phyloP scores from a whole-genome alignment of 2,113 vertebrate genomes.

The Xiphophorus maculatus region DNA sequence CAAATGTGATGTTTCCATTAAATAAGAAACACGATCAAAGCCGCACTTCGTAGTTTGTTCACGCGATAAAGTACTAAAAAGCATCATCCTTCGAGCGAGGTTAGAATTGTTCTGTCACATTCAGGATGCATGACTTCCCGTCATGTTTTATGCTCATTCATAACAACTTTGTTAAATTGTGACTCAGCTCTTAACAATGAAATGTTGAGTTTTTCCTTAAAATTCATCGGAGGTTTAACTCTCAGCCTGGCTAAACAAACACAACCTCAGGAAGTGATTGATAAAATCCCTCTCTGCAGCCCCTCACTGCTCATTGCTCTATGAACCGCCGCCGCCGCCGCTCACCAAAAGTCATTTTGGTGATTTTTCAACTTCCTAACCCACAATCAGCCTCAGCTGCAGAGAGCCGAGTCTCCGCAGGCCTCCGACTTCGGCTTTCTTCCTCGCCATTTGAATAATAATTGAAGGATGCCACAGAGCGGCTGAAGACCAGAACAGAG shows the following conservation, averaged over 20 bases:
- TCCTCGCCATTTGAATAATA: constrained; percentile 68
- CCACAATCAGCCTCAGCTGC: constrained; percentile 8
- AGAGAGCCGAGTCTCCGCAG: constrained; percentile 23
- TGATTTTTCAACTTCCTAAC: constrained; percentile 39
- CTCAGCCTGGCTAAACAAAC: constrained; percentile 43
- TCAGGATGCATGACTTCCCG: not conserved
- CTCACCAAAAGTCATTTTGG: constrained; percentile 33
- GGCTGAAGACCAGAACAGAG: constrained; percentile 46
- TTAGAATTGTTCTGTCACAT: too few relatives aligned
- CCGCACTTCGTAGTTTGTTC: too few relatives aligned
- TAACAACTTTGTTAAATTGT: too few relatives aligned
- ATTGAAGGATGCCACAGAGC: constrained; percentile 52
- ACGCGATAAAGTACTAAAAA: too few relatives aligned
- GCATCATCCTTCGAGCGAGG: too few relatives aligned
- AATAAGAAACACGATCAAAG: too few relatives aligned
- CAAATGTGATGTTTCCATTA: too few relatives aligned
- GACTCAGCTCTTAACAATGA: not conserved
- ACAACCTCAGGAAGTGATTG: constrained; percentile 27
- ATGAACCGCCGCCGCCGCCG: constrained; percentile 5
- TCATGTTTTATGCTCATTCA: not conserved
- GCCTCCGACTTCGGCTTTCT: constrained; percentile 44
- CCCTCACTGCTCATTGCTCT: constrained; percentile 18
- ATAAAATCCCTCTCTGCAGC: constrained; percentile 10
- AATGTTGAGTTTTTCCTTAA: not conserved
- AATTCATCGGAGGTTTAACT: constrained; percentile 29